Evolutionary conservation across 2,888 invertebrate genomes (phyloP).

Genomic region (Nematopogon swammerdamellus): DNA sequence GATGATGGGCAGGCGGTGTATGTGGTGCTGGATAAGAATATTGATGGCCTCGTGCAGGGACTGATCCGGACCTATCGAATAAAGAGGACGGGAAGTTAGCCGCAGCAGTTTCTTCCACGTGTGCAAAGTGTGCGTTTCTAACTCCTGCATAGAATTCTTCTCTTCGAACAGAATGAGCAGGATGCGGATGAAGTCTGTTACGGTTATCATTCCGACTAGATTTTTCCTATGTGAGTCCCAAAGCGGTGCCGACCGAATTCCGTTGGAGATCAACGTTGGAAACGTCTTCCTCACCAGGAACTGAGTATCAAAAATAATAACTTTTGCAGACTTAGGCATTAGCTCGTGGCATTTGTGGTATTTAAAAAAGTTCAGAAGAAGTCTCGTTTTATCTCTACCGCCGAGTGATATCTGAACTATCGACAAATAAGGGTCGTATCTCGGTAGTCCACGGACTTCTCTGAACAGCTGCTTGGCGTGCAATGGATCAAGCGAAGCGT

Average conservation of each 20-base stretch:
- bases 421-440: slow-evolving; percentile 48
- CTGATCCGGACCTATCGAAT: slow-evolving; percentile 40
- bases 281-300: slow-evolving; percentile 47
- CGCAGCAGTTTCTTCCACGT: slow-evolving; percentile 45
- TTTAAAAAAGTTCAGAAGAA: slow-evolving; percentile 46
- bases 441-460: slow-evolving; percentile 46
- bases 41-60: slow-evolving; percentile 49
- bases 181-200: slow-evolving; percentile 47
- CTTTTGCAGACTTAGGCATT: slow-evolving; percentile 48
- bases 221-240: slow-evolving; percentile 46
- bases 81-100: slow-evolving; percentile 35
- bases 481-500: slow-evolving; percentile 42
- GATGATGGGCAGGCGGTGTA: slow-evolving; percentile 42
- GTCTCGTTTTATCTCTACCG: slow-evolving; percentile 45
- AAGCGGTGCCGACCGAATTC: slow-evolving; percentile 45
- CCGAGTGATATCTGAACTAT: slow-evolving; percentile 51
- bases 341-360: slow-evolving; percentile 52
- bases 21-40: slow-evolving; percentile 37
- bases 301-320: slow-evolving; percentile 49
- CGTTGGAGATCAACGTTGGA: slow-evolving; percentile 46
- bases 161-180: slow-evolving; percentile 38
- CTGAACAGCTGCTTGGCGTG: slow-evolving; percentile 48
- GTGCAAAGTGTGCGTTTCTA: slow-evolving; percentile 44
- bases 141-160: slow-evolving; percentile 40
- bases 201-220: slow-evolving; percentile 48